Base-by-base conservation (phyloP, 2,888 invertebrate species). In the Mythimna lalbum region DNA sequence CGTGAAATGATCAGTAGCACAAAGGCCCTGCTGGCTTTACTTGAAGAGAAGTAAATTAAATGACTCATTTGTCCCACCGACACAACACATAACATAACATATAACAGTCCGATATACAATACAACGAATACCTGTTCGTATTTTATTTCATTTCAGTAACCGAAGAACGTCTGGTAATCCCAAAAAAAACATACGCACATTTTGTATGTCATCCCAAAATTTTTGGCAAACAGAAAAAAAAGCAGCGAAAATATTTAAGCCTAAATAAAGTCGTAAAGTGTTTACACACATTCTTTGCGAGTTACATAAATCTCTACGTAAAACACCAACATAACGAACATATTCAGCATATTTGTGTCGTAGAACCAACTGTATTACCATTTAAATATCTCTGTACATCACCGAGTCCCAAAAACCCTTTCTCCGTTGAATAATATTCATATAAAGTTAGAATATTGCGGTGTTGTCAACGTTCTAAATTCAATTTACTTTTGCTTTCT, bases 341-440 rank as follows among this genome's bases (percentile, higher is more conserved):
- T 75, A 63, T 68, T 71, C 62, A 43, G 39, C 75, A 74, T 69
- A 75, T 63, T 71, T 72, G 60, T 67, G 64, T 66, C 66, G 55
- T 47, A 49, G n/a, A 65, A 78, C 70, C 66, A 76, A 80, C 80
- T 69, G 52, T 64, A 80, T 80, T 76, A 80, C 66, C 76, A 52
- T 76, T 70, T 66, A 70, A 73, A 80, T 80, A 70, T 68, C 63
- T 19, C 43, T 61, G 43, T 66, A 73, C 65, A 63, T 63, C 68
- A 60, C 47, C 17, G 19, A 63, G 68, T 63, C 27, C 70, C 66
- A 52, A 69, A 76, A 77, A 77, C 73, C 67, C 68, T 80, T 66
- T 63, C 39, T 71, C 63, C 57, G n/a, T 71, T 63, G 78, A 66
- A 80, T 77, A 80, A 74, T 77, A 77, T 81, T 73, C 73, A 60